Percentiles rank a stretch among this genome's conserved stretches.
phyloP scores from a whole-genome alignment of 30 jellyfish, hydroid and myxozoan species.

The Nemopilema nomurai region DNA sequence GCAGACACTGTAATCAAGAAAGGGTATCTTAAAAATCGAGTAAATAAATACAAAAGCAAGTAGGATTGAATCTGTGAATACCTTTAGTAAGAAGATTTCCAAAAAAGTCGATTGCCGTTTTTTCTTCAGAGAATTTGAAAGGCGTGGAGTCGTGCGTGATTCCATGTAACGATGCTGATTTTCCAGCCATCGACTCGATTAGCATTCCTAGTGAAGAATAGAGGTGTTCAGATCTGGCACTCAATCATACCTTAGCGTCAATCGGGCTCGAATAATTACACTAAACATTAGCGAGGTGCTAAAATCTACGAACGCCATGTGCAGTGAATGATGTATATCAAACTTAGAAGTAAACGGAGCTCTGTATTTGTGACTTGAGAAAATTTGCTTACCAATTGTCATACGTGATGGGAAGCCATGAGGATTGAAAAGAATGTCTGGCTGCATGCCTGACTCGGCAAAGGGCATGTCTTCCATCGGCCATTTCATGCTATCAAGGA shows the following conservation, averaged over 20 bases:
- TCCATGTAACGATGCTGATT: constrained; percentile 96
- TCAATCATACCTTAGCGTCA: background rate
- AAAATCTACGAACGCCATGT: too few species aligned
- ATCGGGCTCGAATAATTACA: background rate
- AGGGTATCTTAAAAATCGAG: too few species aligned
- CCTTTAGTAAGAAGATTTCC: constrained; percentile 86
- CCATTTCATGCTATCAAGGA: constrained; percentile 85
- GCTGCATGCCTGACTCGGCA: constrained; percentile 96
- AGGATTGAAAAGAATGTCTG: constrained; percentile 97
- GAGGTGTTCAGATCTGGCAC: too few species aligned
- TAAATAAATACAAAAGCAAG: too few species aligned
- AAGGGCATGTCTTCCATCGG: constrained; percentile 97
- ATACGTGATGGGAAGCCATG: constrained; percentile 99
- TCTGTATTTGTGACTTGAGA: too few species aligned
- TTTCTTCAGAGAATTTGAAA: constrained; percentile 82
- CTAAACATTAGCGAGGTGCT: background rate
- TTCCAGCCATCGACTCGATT: constrained; percentile 99
- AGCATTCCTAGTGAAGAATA: constrained; percentile 78
- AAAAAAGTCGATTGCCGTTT: constrained; percentile 89
- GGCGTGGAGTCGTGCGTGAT: constrained; percentile 97
- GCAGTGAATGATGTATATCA: too few species aligned
- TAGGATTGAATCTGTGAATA: too few species aligned
- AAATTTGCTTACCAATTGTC: constrained; percentile 97
- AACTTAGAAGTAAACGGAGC: too few species aligned
- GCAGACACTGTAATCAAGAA: too few species aligned